Evolutionary conservation across 2,113 vertebrate genomes (phyloP), one percentile per base, ranked within the genome.

Genomic region (Aythya baeri): DNA sequence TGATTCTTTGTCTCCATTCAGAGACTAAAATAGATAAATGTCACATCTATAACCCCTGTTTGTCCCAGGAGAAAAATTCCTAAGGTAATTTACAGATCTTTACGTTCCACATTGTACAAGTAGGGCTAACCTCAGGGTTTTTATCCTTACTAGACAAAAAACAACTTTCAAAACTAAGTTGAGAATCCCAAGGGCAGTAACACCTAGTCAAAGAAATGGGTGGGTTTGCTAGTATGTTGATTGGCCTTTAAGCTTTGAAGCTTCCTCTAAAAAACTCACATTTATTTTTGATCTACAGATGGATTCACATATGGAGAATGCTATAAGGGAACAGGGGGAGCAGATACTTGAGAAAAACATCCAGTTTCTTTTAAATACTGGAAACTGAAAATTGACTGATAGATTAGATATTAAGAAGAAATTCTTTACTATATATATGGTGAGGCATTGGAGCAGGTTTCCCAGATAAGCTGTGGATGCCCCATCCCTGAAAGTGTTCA

Each of bases 221-320:
- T 59, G 49, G 4, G 12, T 88, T 83, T 86, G 5, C 27, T 83
- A 31, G 29, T 25, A 62, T 9, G 13, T 58, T 41, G 17, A 31
- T 8, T 34, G 62, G 78, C 57, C 34, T 94, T 76, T 91, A 70
- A 70, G 84, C 62, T 73, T 73, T 68, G 32, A 84, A 91, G 20
- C 41, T 13, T 86, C 26, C 15, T 74, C 36, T 78, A 83, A 94
- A 81, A 3, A 14, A 59, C 16, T 66, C 26, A 27, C 3, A 36
- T 65, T 83, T 86, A 52, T 68, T 90, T 90, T 91, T 93, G 38
- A 81, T 63, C 57, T 72, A 34, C 15, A 61, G 8, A 21, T 84
- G 38, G 73, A 68, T 61, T 86, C 43, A 76, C 38, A 58, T 55
- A 54, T 52, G 67, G 41, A 80, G 82, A 86, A 32, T 0, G 8